These are phyloP conservation scores for Orthonyx spaldingii DNA, from an alignment of 2,113 vertebrate genomes.

Conservation along the genomic window DNA sequence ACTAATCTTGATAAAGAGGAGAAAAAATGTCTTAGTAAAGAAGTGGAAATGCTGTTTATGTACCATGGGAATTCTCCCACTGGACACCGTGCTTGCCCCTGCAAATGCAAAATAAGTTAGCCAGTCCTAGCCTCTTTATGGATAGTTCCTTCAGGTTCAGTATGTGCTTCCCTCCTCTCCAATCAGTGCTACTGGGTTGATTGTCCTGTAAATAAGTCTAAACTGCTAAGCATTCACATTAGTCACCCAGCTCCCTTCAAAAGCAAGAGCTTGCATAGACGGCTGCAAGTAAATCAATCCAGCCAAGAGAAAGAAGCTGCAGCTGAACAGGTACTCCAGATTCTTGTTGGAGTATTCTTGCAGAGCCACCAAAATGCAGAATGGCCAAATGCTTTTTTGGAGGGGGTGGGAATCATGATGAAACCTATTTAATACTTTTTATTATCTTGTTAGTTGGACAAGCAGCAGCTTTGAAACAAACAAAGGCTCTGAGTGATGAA, in stretches of 20 bases:
- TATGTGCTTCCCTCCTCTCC: neutral
- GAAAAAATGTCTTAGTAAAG: neutral
- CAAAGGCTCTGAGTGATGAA: neutral
- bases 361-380: neutral
- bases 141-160: neutral
- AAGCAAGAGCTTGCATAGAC: neutral
- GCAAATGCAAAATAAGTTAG: neutral
- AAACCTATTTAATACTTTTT: neutral
- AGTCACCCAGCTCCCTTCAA: accelerated
- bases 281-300: neutral
- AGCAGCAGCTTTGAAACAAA: neutral
- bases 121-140: neutral
- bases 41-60: neutral
- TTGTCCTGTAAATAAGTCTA: accelerated
- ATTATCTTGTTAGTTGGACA: neutral
- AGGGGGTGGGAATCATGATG: neutral
- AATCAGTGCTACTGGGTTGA: neutral
- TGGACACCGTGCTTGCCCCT: neutral
- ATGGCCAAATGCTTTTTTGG: neutral
- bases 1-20: neutral
- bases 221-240: too few relatives aligned
- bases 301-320: neutral
- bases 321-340: neutral
- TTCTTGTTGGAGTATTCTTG: too few relatives aligned
- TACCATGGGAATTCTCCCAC: neutral